Evolutionary conservation across 2,113 vertebrate genomes (phyloP).

Genomic region (Microtus pennsylvanicus): DNA sequence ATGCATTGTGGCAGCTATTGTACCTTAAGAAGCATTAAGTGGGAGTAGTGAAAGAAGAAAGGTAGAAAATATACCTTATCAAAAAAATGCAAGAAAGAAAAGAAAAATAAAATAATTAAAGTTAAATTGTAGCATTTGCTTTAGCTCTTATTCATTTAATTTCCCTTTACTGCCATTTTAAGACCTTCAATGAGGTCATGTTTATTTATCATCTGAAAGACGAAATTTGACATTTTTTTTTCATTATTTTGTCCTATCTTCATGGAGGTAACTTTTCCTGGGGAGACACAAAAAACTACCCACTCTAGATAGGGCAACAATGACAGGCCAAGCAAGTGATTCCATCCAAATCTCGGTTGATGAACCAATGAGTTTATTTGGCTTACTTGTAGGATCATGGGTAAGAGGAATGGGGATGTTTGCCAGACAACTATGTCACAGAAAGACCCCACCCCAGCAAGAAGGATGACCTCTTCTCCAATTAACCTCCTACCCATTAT

Average conservation of each 20-base stretch:
- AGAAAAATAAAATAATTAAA: not conserved
- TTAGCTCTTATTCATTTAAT: slow-evolving; percentile 30
- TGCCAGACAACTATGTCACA: not conserved
- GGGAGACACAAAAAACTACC: not conserved
- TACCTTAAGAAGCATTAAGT: not conserved
- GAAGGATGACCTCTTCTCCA: not conserved
- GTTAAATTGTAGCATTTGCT: not conserved
- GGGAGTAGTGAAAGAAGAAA: not conserved
- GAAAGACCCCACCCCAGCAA: not conserved
- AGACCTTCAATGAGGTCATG: not conserved
- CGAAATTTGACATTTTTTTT: not conserved
- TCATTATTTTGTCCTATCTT: not conserved
- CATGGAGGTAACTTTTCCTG: not conserved
- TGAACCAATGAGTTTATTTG: not conserved
- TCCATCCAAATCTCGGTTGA: not conserved
- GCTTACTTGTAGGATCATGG: not conserved
- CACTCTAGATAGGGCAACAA: not conserved
- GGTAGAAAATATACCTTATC: not conserved
- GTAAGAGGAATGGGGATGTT: not conserved
- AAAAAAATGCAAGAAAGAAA: not conserved
- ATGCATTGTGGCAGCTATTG: not conserved
- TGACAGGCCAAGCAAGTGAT: not conserved
- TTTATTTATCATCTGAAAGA: not conserved
- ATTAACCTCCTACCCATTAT: not conserved
- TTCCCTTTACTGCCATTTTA: not conserved